phyloP scores from a whole-genome alignment of 2,888 invertebrate genomes.

The Rhaphigaster nebulosa region DNA sequence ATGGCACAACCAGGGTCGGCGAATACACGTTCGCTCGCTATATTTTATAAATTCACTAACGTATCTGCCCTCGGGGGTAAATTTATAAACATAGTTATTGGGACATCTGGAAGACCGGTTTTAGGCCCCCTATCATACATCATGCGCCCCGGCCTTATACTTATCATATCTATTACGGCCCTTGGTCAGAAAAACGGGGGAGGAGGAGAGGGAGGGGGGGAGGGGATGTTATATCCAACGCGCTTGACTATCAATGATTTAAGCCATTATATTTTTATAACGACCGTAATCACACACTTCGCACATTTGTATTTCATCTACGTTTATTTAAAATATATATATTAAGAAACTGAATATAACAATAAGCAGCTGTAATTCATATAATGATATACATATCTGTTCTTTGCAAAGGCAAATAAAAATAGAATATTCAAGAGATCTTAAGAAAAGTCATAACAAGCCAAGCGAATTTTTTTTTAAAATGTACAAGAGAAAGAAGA shows the following conservation, averaged over 20 bases:
- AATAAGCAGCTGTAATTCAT: no score
- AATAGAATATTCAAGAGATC: no score
- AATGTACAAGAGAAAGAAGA: no score
- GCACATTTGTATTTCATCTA: background rate
- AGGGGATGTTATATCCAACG: background rate
- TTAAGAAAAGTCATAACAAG: no score
- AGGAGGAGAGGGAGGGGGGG: no score
- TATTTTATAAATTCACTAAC: background rate
- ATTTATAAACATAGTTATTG: constrained; percentile 35
- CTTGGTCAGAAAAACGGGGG: background rate
- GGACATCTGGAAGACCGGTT: constrained; percentile 9
- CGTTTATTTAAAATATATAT: background rate
- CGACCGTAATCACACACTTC: background rate
- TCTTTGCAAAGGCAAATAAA: no score
- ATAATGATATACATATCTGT: no score
- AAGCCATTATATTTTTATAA: background rate
- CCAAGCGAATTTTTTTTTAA: no score
- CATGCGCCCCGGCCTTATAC: background rate
- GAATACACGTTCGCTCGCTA: background rate
- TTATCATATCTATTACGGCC: constrained; percentile 39
- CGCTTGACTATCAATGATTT: background rate
- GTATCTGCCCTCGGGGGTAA: background rate
- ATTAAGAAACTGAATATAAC: no score
- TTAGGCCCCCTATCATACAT: background rate
- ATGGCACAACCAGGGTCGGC: background rate